These are phyloP conservation scores for Oncorhynchus keta DNA, from an alignment of 2,113 vertebrate species.

Conservation along the genomic window DNA sequence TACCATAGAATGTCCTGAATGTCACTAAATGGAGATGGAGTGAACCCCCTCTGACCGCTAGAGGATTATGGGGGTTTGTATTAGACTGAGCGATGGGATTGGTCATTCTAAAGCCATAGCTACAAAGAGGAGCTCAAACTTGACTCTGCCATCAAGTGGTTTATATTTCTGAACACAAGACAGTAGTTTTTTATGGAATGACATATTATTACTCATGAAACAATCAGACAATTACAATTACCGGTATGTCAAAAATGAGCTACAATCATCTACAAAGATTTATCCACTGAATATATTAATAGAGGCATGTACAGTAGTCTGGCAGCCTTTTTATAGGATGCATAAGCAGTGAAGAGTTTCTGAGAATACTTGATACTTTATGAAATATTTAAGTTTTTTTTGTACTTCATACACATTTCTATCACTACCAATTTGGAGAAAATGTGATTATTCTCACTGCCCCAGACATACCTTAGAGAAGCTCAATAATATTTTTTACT, in stretches of 20 bases:
- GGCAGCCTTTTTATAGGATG: constrained; percentile 37
- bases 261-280: constrained; percentile 28
- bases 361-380: constrained; percentile 53
- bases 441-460: neutral
- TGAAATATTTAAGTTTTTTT: constrained; percentile 8
- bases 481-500: constrained; percentile 1
- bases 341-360: constrained; percentile 16
- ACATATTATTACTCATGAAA: too few relatives aligned
- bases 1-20: neutral
- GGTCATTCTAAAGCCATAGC: constrained; percentile 7
- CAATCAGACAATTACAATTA: constrained; percentile 5
- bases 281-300: constrained; percentile 37
- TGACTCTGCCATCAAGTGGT: neutral
- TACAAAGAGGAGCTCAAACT: neutral
- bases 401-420: constrained; percentile 9
- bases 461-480: neutral
- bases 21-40: neutral
- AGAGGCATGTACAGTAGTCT: constrained; percentile 49
- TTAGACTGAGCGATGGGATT: neutral
- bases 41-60: neutral
- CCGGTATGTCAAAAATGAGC: neutral
- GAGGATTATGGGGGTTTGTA: neutral
- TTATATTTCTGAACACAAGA: too few relatives aligned
- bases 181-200: too few relatives aligned
- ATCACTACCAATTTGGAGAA: constrained; percentile 10